phyloP scores from a whole-genome alignment of 2,888 invertebrate genomes.

The Acrobeloides nanus region DNA sequence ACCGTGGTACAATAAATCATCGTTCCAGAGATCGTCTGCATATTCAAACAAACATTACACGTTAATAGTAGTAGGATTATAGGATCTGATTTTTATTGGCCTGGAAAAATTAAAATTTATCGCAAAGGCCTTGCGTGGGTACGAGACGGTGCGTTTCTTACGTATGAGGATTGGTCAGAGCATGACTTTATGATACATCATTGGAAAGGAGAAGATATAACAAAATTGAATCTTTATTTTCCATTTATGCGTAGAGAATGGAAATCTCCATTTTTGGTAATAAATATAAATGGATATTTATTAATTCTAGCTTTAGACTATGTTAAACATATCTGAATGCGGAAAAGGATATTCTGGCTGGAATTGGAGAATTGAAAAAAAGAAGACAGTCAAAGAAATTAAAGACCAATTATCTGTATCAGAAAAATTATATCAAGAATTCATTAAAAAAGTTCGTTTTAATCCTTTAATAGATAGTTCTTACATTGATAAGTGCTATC shows the following conservation, averaged over 20 bases:
- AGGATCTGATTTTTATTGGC: conserved; percentile 19
- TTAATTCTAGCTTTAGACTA: conserved; percentile 13
- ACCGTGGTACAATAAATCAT: no score
- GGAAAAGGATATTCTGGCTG: conserved; percentile 23
- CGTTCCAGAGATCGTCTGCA: no score
- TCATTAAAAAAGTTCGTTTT: no score
- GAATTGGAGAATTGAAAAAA: conserved; percentile 21
- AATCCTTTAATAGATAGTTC: no score
- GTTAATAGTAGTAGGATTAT: not conserved
- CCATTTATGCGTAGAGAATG: no score
- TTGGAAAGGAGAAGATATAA: conserved; percentile 20
- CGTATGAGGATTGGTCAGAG: conserved; percentile 18
- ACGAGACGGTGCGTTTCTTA: conserved; percentile 25
- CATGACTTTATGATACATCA: conserved; percentile 28
- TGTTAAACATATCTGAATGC: conserved; percentile 24
- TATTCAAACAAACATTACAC: no score
- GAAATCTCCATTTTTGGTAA: conserved; percentile 24
- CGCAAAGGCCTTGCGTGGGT: conserved; percentile 26
- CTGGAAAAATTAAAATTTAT: conserved; percentile 19
- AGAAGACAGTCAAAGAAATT: conserved; percentile 11
- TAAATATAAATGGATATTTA: no score
- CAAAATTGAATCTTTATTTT: no score
- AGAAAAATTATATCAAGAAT: no score
- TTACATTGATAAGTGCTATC: no score
- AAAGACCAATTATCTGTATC: conserved; percentile 9